A percentile compares a stretch with the other conserved stretches of the same genome.
phyloP scores from a whole-genome alignment of 2,113 vertebrate species.

The Mirza zaza region DNA sequence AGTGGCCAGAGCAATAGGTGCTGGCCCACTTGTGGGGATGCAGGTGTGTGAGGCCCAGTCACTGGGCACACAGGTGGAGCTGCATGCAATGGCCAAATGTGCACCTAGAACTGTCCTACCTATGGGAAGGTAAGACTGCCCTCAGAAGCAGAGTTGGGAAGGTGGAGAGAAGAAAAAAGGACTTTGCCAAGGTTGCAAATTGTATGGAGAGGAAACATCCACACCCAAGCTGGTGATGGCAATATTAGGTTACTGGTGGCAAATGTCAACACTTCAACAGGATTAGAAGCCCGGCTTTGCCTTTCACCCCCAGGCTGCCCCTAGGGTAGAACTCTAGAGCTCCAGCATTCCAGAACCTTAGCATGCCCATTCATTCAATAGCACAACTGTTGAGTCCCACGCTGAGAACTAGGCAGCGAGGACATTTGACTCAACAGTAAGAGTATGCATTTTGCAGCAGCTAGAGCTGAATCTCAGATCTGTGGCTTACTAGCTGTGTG shows the following conservation, averaged over 20 bases:
- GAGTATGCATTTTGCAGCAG: neutral
- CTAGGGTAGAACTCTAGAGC: neutral
- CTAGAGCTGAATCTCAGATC: neutral
- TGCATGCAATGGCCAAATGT: neutral
- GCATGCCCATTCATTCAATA: neutral
- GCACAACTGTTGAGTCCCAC: neutral
- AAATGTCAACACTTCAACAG: neutral
- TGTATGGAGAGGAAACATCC: neutral
- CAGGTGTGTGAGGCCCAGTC: fast-evolving
- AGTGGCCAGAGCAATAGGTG: neutral
- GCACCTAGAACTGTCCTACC: neutral
- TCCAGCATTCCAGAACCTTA: neutral
- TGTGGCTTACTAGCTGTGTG: neutral
- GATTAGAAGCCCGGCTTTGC: neutral
- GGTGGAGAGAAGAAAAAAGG: neutral
- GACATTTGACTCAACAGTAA: neutral
- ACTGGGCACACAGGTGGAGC: neutral
- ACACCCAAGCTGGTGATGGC: neutral
- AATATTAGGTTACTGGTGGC: neutral
- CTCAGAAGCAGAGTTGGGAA: neutral
- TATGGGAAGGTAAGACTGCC: neutral
- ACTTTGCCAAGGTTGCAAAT: neutral
- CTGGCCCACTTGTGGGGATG: neutral
- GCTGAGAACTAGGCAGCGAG: neutral
- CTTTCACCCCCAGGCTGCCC: neutral